phyloP scores from a whole-genome alignment of 2,888 invertebrate species.

The Ennomos quercinarius region DNA sequence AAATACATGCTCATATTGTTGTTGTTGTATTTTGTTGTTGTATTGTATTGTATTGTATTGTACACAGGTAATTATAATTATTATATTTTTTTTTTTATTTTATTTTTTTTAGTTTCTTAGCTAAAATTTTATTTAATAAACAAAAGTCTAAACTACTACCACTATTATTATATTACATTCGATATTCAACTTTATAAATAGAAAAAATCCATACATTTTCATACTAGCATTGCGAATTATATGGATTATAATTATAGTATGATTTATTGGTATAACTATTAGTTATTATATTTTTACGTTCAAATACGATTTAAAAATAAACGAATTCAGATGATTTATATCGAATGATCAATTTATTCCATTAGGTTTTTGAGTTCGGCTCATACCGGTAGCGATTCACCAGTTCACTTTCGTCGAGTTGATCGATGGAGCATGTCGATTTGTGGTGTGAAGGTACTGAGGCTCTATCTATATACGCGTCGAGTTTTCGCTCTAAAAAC shows the following conservation, averaged over 20 bases:
- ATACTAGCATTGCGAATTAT: slow-evolving; percentile 13
- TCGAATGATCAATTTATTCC: slow-evolving; percentile 45
- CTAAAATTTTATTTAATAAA: too few relatives aligned
- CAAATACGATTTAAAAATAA: slow-evolving; percentile 23
- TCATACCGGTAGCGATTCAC: slow-evolving; percentile 56
- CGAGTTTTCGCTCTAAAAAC: slow-evolving; percentile 32
- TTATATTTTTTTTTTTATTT: too few relatives aligned
- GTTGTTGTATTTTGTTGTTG: too few relatives aligned
- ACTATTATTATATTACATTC: too few relatives aligned
- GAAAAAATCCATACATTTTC: slow-evolving; percentile 1
- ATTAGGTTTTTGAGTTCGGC: slow-evolving; percentile 55
- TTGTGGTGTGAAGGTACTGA: slow-evolving; percentile 41
- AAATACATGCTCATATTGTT: too few relatives aligned
- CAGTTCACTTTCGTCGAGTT: slow-evolving; percentile 52
- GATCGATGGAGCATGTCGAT: slow-evolving; percentile 53
- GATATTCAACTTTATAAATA: slow-evolving; percentile 1
- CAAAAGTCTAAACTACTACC: too few relatives aligned
- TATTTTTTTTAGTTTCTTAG: too few relatives aligned
- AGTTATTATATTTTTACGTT: slow-evolving; percentile 22
- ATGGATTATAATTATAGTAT: slow-evolving; percentile 17
- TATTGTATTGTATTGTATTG: too few relatives aligned
- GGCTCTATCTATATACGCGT: slow-evolving; percentile 15
- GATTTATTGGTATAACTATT: slow-evolving; percentile 29
- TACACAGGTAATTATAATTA: too few relatives aligned
- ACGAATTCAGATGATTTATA: slow-evolving; percentile 37